phyloP scores from a whole-genome alignment of 2,888 invertebrate species.

The Bhutanitis thaidina region DNA sequence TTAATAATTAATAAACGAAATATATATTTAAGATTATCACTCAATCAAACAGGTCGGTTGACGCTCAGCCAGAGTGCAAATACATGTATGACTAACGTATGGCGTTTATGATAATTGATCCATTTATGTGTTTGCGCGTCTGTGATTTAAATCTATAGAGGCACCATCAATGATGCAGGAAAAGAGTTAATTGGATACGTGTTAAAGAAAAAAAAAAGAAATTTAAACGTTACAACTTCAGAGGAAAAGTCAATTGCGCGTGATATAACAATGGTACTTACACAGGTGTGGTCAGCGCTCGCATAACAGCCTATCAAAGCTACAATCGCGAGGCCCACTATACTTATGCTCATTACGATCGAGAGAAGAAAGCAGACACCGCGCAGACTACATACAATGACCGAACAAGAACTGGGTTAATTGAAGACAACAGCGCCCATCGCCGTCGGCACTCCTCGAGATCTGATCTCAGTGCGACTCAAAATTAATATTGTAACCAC shows the following conservation, averaged over 20 bases:
- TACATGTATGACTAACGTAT: no score
- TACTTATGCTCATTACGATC: constrained; percentile 56
- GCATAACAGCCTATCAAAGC: constrained; percentile 58
- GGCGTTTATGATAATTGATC: no score
- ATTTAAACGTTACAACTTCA: background rate
- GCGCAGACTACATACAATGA: constrained; percentile 68
- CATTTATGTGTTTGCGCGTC: no score
- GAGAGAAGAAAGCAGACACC: constrained; percentile 75
- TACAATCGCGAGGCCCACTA: constrained; percentile 46
- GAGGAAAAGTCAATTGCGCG: background rate
- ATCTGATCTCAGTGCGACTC: constrained; percentile 52
- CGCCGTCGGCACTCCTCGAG: constrained; percentile 51
- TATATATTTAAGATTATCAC: no score
- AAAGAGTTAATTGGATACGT: no score
- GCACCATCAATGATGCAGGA: no score
- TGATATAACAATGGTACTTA: constrained; percentile 26
- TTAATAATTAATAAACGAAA: no score
- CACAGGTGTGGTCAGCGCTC: constrained; percentile 39
- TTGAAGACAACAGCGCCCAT: constrained; percentile 67
- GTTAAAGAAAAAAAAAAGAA: no score
- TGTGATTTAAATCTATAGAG: no score
- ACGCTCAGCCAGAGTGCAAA: no score
- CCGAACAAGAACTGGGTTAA: constrained; percentile 68
- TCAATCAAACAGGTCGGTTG: no score
- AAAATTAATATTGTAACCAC: constrained; percentile 31